Percentiles rank a stretch among this genome's conserved stretches.
phyloP scores from a whole-genome alignment of 2,113 vertebrate genomes.

The Scopus umbretta region DNA sequence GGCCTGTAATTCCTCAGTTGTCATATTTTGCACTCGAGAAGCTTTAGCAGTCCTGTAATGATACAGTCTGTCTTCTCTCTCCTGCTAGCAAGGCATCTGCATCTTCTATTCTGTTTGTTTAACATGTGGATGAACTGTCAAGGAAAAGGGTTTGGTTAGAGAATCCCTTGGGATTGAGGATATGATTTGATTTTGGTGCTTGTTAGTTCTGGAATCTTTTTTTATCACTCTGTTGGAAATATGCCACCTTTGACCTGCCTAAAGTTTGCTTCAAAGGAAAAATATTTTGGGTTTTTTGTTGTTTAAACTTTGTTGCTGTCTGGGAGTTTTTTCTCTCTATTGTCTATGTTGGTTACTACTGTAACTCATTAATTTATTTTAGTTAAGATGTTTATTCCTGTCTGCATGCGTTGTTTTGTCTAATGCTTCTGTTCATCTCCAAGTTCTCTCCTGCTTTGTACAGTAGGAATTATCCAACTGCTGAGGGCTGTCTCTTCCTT shows the following conservation, averaged over 20 bases:
- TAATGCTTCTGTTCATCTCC: not conserved
- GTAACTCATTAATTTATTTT: not conserved
- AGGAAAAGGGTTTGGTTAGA: not conserved
- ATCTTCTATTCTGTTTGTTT: not conserved
- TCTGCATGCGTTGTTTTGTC: not conserved
- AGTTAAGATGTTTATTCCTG: not conserved
- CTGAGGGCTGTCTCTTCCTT: not conserved
- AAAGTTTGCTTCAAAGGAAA: not conserved
- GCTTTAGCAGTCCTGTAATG: not conserved
- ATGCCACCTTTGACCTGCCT: not conserved
- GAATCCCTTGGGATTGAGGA: not conserved
- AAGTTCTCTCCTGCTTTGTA: not conserved
- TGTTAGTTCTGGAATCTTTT: not conserved
- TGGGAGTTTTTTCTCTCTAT: not conserved
- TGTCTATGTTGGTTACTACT: not conserved
- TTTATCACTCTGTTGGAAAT: not conserved
- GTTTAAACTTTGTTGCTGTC: not conserved
- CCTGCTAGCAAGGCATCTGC: not conserved
- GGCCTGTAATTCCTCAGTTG: not conserved
- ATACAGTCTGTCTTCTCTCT: not conserved
- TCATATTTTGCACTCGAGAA: not conserved
- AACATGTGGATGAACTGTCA: not conserved
- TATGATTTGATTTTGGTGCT: not conserved
- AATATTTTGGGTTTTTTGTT: not conserved
- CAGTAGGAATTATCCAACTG: not conserved